Evolutionary conservation across 2,888 invertebrate species (phyloP), one percentile per base, ranked within the genome.

Genomic region (Helleia helle): DNA sequence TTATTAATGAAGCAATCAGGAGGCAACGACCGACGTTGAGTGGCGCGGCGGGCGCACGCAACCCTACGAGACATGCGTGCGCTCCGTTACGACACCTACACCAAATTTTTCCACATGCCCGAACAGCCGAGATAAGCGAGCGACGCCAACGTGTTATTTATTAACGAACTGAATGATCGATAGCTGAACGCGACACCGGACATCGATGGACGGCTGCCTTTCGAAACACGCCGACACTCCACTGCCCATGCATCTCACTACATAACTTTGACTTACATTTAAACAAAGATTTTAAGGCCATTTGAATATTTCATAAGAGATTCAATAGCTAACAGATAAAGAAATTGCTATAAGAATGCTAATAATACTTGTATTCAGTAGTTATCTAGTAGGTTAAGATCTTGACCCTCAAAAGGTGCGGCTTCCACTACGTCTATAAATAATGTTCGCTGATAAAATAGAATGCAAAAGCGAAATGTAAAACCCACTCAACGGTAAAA

Each of bases 151-250:
- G 79, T 83, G 80, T 81, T 81, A 81, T 84, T 83, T 83, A 84
- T 84, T 81, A 84, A 83, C 84, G 84, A 84, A 84, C 80, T 80
- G 83, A 84, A 83, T 84, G 84, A 84, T 84, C 81, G 84, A 84
- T 84, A 80, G 84, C 71, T 74, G 79, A 76, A 73, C 80, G 80
- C 80, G 80, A 77, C 79, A 72, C 79, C 81, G 81, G 80, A 77
- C 81, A 73, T 65, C 56, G 68, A 62, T 64, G 69, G 68, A 70
- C 69, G 70, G 65, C 61, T 59, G 76, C 74, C 80, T 81, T 81
- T 81, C 81, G 77, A 79, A 83, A 80, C 71, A 57, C 61, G 62
- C 69, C 71, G 67, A 18, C 34, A 22, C 34, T 34, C 56, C 55
- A n/a, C n/a, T 56, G 59, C 57, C 55, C 61, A 59, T 55, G 52